A percentile compares a stretch with the other conserved stretches of the same genome.
Evolutionary conservation across 2,113 vertebrate species (phyloP).

Genomic region (Elanus axillaris): DNA sequence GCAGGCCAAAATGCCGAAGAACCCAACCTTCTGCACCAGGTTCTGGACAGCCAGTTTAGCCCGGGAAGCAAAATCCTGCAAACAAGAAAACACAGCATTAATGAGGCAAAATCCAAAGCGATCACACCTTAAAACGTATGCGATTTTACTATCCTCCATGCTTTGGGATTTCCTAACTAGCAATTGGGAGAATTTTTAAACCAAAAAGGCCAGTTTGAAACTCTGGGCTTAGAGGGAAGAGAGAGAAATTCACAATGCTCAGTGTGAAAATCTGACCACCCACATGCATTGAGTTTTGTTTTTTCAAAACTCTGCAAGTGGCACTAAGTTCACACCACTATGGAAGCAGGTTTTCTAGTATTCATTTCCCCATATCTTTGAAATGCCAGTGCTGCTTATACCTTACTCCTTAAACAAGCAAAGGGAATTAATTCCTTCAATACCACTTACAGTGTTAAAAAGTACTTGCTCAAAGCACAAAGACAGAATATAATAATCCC

Average conservation of each 20-base stretch:
- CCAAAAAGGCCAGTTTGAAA: neutral
- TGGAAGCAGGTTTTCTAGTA: neutral
- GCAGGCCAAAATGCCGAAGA: conserved; percentile 92
- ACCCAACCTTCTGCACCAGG: conserved; percentile 96
- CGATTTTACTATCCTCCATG: neutral
- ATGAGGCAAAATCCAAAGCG: rapidly evolving
- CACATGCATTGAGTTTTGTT: neutral
- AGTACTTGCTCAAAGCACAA: neutral
- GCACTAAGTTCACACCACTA: neutral
- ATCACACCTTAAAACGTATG: rapidly evolving
- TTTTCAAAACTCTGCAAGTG: neutral
- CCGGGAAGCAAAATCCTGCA: conserved; percentile 90
- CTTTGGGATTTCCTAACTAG: neutral
- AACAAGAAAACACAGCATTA: neutral
- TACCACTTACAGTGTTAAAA: neutral
- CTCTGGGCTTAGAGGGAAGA: neutral
- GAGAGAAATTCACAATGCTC: neutral
- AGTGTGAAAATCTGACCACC: neutral
- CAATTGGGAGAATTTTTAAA: neutral
- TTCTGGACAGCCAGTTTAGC: conserved; percentile 93
- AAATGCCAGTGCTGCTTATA: neutral
- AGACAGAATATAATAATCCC: neutral
- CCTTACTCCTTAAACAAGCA: neutral
- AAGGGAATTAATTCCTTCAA: neutral
- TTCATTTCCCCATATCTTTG: neutral